These are phyloP conservation scores for Paramormyrops hopkinsi DNA, from an alignment of 2,797 vertebrate species.

Conservation along the genomic window DNA sequence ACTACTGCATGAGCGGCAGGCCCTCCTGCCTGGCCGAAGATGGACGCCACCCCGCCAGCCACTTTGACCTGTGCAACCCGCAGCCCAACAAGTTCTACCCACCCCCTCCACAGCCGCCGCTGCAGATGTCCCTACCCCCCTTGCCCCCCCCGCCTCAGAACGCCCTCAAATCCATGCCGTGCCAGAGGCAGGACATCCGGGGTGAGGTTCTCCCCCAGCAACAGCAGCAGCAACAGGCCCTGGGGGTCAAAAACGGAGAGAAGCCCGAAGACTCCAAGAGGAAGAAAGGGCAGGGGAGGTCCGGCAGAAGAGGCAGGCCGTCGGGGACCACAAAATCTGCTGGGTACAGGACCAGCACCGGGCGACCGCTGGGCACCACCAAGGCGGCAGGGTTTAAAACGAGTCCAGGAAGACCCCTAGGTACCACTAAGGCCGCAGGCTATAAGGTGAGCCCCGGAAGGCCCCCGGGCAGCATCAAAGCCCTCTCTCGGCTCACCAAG, in stretches of 20 bases:
- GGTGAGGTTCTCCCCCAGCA: constrained; percentile 63
- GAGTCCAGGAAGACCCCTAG: constrained; percentile 90
- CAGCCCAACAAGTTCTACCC: constrained; percentile 87
- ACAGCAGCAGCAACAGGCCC: constrained; percentile 38
- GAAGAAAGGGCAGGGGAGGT: constrained; percentile 82
- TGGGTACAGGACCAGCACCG: constrained; percentile 96
- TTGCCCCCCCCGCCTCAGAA: constrained; percentile 57
- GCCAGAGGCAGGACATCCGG: constrained; percentile 77
- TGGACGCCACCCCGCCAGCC: constrained; percentile 71
- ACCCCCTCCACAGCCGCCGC: constrained; percentile 51
- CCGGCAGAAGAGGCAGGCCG: constrained; percentile 85
- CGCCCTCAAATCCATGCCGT: constrained; percentile 78
- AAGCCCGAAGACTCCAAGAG: constrained; percentile 82
- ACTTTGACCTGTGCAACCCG: constrained; percentile 85
- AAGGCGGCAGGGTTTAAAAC: constrained; percentile 97
- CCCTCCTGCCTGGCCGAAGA: constrained; percentile 88
- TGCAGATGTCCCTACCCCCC: constrained; percentile 63
- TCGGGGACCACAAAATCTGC: constrained; percentile 94
- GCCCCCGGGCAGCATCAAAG: constrained; percentile 96
- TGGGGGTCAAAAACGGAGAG: constrained; percentile 66
- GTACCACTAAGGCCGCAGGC: constrained; percentile 92
- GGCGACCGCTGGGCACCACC: constrained; percentile 91
- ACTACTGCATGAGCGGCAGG: constrained; percentile 84
- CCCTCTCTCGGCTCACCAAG: constrained; percentile 88
- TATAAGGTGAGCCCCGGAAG: constrained; percentile 97